phyloP scores from a whole-genome alignment of 2,113 vertebrate species.

The Canis aureus region DNA sequence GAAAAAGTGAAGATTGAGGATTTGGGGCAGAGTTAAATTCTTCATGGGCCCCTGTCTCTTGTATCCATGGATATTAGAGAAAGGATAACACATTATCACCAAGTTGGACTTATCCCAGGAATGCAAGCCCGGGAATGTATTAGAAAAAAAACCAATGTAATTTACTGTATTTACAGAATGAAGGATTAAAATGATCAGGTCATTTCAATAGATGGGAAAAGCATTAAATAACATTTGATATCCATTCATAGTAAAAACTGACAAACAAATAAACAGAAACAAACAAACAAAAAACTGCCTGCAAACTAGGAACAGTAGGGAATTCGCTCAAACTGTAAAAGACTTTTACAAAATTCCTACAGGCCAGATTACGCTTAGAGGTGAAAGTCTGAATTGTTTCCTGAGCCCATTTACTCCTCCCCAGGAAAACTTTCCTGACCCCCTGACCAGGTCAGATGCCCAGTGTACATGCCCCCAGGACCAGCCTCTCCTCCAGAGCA shows the following conservation, averaged over 20 bases:
- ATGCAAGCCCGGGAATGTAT: neutral
- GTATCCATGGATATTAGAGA: neutral
- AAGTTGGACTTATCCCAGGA: neutral
- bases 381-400: neutral
- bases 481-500: neutral
- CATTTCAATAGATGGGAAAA: neutral
- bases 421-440: too few species aligned
- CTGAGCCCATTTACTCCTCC: neutral
- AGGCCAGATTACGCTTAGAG: neutral
- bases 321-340: neutral
- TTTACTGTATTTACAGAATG: neutral
- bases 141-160: neutral
- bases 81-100: neutral
- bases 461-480: too few species aligned
- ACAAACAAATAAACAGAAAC: too few species aligned
- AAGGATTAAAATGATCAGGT: neutral
- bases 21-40: neutral
- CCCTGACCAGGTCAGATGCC: neutral
- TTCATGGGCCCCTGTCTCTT: neutral
- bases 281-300: neutral
- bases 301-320: neutral
- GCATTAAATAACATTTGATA: neutral
- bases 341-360: neutral
- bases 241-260: neutral
- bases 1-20: neutral